These are phyloP conservation scores for Himalopsyche tibetana DNA, from an alignment of 2,888 invertebrate species.

Conservation along the genomic window DNA sequence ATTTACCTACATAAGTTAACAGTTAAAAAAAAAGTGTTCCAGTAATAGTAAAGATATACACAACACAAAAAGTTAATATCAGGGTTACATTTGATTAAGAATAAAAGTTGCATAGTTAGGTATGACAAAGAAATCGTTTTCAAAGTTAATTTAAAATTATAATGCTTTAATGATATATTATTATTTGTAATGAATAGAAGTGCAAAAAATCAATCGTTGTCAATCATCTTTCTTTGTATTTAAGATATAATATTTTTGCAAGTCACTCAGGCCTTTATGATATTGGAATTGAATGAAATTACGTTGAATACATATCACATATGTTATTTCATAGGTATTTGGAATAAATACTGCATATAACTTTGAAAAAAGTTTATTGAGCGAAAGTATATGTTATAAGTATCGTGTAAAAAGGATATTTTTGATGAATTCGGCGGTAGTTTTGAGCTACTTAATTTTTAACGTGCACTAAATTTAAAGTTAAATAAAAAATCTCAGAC, in stretches of 20 bases:
- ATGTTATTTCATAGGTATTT: too few relatives aligned
- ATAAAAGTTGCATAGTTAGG: background rate
- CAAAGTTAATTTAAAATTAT: background rate
- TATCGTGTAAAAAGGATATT: too few relatives aligned
- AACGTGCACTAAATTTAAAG: too few relatives aligned
- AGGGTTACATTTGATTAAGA: slow-evolving; percentile 1
- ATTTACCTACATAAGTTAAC: background rate
- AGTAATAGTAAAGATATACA: background rate
- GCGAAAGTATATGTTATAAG: too few relatives aligned
- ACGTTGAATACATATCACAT: background rate
- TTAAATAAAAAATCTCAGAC: too few relatives aligned
- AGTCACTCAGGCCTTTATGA: background rate
- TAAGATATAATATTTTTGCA: background rate
- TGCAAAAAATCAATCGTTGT: slow-evolving; percentile 26
- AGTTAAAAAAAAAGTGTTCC: background rate
- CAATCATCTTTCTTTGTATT: slow-evolving; percentile 20
- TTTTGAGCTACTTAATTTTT: too few relatives aligned
- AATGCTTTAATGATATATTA: slow-evolving; percentile 13
- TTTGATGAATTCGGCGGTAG: too few relatives aligned
- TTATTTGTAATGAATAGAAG: background rate
- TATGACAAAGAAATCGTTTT: background rate
- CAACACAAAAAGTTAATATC: background rate
- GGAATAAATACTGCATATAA: too few relatives aligned
- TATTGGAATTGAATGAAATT: background rate
- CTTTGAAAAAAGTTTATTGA: too few relatives aligned